Conservation (phyloP, 2,888 invertebrate species). For the Syritta pipiens region DNA sequence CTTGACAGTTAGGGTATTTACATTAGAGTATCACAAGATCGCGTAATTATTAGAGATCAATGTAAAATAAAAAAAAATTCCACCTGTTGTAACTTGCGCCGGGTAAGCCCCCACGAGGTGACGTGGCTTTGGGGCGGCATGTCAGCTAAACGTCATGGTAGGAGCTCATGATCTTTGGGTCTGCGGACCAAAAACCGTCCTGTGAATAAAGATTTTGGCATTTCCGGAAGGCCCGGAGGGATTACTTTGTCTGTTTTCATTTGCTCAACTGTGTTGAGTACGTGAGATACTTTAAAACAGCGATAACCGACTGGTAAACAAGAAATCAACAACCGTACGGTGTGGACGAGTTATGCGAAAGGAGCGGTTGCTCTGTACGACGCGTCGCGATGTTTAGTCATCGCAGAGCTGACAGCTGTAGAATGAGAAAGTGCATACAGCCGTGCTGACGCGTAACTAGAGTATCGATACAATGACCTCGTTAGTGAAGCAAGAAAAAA, state of each 20-base stretch:
- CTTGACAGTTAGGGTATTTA: background rate
- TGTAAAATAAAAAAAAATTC: background rate
- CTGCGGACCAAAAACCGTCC: constrained; percentile 6
- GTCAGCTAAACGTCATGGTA: no score
- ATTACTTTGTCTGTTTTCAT: constrained; percentile 5
- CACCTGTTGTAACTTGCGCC: background rate
- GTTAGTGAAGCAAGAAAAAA: constrained; percentile 1
- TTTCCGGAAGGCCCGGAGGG: constrained; percentile 38
- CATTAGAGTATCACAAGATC: background rate
- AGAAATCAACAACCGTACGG: no score
- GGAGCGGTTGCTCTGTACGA: no score
- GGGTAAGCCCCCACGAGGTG: background rate
- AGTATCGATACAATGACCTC: constrained; percentile 48
- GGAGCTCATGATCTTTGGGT: no score
- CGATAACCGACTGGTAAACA: constrained; percentile 47
- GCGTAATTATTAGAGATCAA: background rate
- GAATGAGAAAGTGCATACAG: no score
- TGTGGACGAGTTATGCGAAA: no score
- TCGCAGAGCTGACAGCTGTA: no score
- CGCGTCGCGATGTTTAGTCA: no score
- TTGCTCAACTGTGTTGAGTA: constrained; percentile 31
- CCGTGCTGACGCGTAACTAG: constrained; percentile 36
- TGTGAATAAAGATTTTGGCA: constrained; percentile 52
- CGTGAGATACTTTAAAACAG: constrained; percentile 35
- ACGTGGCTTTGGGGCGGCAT: no score